Evolutionary conservation across 1,140 invertebrate species (phyloP), one percentile per base, ranked within the genome.

Genomic region (Diabrotica undecimpunctata): DNA sequence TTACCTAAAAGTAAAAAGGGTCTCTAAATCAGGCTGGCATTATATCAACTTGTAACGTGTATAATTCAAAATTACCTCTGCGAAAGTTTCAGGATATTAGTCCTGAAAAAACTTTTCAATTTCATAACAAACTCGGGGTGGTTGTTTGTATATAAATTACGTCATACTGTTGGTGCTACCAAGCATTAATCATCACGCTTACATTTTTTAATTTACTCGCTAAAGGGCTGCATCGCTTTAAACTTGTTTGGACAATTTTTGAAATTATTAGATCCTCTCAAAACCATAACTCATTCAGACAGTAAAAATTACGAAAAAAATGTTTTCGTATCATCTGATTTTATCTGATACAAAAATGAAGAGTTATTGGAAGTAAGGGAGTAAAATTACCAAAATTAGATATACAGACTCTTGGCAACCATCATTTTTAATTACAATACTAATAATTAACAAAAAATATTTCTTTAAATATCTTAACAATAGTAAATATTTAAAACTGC

Each of bases 181-280:
- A 36, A 36, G 37, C 55, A 57, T 57, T 57, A 57, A 57, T 57
- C 55, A 57, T 37, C 7, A 36, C 41, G 25, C n/a, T 25, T 37
- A 57, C 36, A 57, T 57, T 57, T 57, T 54, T 57, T 13, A 57
- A 57, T 57, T 37, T 38, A 37, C 55, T 57, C 12, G 8, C 55
- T 41, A 57, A 14, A 57, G 55, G 36, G 25, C 38, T 57, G 37
- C n/a, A 37, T 25, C 55, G 37, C 55, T 57, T 37, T 37, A 38
- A 57, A 57, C 13, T 57, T 57, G 35, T 25, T 35, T 13, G 25
- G 36, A 38, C 37, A 37, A 46, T 46, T 46, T 46, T 46, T 46
- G n/a, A 46, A 46, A 46, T 46, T 46, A 46, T 46, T 6, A 46
- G 8, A 46, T 46, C 41, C 8, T 46, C 41, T 46, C 8, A 46